Percentiles rank a stretch among this genome's conserved stretches.
Conservation (phyloP, 2,113 vertebrate genomes). For the Pseudonaja textilis region DNA sequence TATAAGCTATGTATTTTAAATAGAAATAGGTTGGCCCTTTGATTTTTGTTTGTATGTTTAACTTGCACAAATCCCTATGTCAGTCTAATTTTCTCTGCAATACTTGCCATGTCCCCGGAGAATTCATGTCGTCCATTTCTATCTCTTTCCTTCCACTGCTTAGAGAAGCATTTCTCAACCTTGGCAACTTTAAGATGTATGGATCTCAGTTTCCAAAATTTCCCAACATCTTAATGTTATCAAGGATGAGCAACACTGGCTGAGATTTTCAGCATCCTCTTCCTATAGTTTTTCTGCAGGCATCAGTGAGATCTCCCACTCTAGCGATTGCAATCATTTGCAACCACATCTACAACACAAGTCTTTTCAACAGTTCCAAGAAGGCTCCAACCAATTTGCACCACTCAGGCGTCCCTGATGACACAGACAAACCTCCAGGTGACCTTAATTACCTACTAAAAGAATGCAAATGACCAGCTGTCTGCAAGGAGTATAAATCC, state of each 20-base stretch:
- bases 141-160: not conserved
- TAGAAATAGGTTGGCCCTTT: not conserved
- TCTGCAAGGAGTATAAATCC: too few relatives aligned
- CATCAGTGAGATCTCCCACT: not conserved
- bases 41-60: not conserved
- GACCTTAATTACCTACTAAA: too few relatives aligned
- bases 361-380: too few relatives aligned
- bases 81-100: not conserved
- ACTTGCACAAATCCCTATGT: not conserved
- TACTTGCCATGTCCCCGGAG: not conserved
- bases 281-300: not conserved
- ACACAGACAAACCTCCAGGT: too few relatives aligned
- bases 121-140: not conserved
- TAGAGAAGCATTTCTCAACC: not conserved
- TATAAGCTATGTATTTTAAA: not conserved
- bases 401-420: too few relatives aligned
- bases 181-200: not conserved
- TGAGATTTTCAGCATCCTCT: not conserved
- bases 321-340: not conserved
- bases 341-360: not conserved
- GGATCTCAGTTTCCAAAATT: not conserved
- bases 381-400: too few relatives aligned
- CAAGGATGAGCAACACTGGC: not conserved
- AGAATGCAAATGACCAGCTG: too few relatives aligned
- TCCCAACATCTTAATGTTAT: not conserved